A percentile compares a stretch with the other conserved stretches of the same genome.
Conservation (phyloP, 1,140 invertebrate genomes). For the Drosophila orosa region DNA sequence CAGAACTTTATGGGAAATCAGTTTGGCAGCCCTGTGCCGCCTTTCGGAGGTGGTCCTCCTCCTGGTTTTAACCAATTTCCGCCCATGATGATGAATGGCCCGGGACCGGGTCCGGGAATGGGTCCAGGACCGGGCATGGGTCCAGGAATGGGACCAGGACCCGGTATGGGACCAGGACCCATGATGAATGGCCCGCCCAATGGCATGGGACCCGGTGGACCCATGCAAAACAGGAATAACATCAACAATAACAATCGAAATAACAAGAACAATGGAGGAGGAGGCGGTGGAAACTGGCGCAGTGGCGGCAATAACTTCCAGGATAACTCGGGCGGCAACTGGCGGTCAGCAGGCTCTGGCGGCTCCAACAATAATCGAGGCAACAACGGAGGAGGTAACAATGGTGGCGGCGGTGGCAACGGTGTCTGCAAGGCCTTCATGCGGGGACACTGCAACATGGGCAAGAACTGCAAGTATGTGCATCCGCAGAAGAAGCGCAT, state of each 20-base stretch:
- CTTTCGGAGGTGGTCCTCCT: constrained; percentile 51
- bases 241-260: constrained; percentile 55
- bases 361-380: constrained; percentile 71
- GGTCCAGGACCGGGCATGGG: constrained; percentile 82
- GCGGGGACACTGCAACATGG: constrained; percentile 90
- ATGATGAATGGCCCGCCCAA: constrained; percentile 84
- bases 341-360: constrained; percentile 75
- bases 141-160: constrained; percentile 83
- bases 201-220: constrained; percentile 55
- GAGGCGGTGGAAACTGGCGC: constrained; percentile 67
- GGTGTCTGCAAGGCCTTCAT: constrained; percentile 91
- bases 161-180: constrained; percentile 48
- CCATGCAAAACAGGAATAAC: constrained; percentile 55
- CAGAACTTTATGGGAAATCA: constrained; percentile 66
- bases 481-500: constrained; percentile 88
- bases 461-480: constrained; percentile 91
- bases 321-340: constrained; percentile 74
- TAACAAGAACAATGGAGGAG: constrained; percentile 52
- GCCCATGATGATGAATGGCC: constrained; percentile 80
- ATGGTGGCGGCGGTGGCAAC: constrained; percentile 76
- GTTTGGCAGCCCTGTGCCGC: constrained; percentile 62
- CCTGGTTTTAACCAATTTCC: constrained; percentile 64
- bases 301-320: constrained; percentile 76
- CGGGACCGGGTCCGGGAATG: constrained; percentile 78
- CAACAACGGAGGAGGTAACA: constrained; percentile 46